Evolutionary conservation across 2,888 invertebrate genomes (phyloP), one percentile per base, ranked within the genome.

Genomic region (Luperina testacea): DNA sequence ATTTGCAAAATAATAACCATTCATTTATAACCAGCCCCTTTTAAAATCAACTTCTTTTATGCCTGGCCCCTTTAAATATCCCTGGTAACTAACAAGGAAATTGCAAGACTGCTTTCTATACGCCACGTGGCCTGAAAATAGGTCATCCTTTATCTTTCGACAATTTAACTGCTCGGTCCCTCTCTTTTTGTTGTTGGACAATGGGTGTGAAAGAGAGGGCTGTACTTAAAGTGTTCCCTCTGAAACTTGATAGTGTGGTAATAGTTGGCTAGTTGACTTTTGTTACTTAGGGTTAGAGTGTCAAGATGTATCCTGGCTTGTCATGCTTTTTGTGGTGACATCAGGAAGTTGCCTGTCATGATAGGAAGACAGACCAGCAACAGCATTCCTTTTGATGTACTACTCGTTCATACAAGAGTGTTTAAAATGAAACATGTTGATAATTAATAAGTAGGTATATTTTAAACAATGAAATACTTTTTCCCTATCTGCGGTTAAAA

Each of bases 61-160:
- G 67, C 51, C 38, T 17, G 45, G 57, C 78, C 81, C 85, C 80
- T 72, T 81, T 68, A 78, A 83, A 79, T 80, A 70, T 73, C 80
- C 59, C 72, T 76, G 63, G 20, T 65, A 53, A 76, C 72, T 72
- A 80, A 83, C 83, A 87, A 90, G 90, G 89, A 91, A 90, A 92
- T 91, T 92, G 85, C 89, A 80, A 88, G 86, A 82, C 78, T 72
- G 81, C 85, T 87, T 93, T 94, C 93, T 91, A 92, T 90, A 82
- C 85, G 90, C 93, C 95, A 95, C 95, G 95, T 95, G 96, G 93
- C 92, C 88, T 84, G 92, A 92, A 96, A 95, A 95, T 95, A 91
- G 96, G 96, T 95, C 96, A 95, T 86, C 94, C 91, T 93, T 95
- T 95, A 94, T 95, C 92, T 92, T 92, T 91, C 82, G 87, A 92